Percentiles rank a stretch among this genome's conserved stretches.
These are phyloP conservation scores for Channa striata DNA, from an alignment of 2,797 vertebrate species.

Conservation along the genomic window DNA sequence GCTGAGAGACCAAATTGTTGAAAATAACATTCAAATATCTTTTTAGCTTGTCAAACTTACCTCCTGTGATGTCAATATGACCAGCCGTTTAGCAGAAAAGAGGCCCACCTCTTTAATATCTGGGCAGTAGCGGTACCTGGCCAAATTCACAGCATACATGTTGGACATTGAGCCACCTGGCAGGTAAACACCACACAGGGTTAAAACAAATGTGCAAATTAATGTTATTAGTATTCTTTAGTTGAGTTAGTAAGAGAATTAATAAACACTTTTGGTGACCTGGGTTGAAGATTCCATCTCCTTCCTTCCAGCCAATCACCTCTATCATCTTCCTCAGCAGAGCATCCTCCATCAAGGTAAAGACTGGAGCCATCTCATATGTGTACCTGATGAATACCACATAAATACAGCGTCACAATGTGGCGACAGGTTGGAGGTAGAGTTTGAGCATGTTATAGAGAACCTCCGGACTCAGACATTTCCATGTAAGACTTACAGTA, in stretches of 20 bases:
- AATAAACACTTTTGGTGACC: constrained; percentile 62
- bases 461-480: neutral
- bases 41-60: constrained; percentile 60
- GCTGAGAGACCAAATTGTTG: too few relatives aligned
- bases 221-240: neutral
- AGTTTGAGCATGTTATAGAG: neutral
- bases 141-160: constrained; percentile 91
- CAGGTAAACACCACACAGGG: constrained; percentile 18
- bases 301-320: constrained; percentile 88
- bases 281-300: constrained; percentile 86
- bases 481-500: neutral
- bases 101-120: constrained; percentile 89
- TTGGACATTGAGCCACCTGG: constrained; percentile 91
- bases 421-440: neutral
- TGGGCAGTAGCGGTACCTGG: constrained; percentile 86
- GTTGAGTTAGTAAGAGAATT: neutral
- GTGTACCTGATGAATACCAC: constrained; percentile 83
- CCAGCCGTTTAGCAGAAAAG: constrained; percentile 83
- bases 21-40: too few relatives aligned
- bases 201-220: neutral
- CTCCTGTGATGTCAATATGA: constrained; percentile 89
- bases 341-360: constrained; percentile 88
- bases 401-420: neutral
- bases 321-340: constrained; percentile 90
- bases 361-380: constrained; percentile 91